Evolutionary conservation across 2,888 invertebrate genomes (phyloP), one percentile per base, ranked within the genome.

Genomic region (Shargacucullia verbasci): DNA sequence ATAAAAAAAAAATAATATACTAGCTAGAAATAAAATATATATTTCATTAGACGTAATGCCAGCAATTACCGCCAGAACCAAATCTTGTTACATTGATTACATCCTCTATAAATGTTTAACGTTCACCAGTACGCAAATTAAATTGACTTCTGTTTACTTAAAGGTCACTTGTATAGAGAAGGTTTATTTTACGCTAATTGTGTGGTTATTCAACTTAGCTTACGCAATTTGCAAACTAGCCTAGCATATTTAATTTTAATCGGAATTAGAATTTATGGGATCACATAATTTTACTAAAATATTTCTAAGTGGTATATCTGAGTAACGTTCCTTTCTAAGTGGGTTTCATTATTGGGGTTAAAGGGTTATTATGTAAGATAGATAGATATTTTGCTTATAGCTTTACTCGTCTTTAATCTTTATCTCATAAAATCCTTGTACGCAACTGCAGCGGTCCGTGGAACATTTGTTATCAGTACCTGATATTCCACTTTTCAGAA

Each of bases 151-250:
- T 55, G 43, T 48, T 39, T 41, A 52, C 29, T 11, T 49, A 70
- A 63, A 73, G 66, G 64, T 69, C 50, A 64, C 54, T 64, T 48
- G 72, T 50, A 27, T 34, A 11, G 29, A 31, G 38, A 43, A 46
- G 34, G 25, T 45, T 7, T 41, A 48, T 34, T 49, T 63, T 20
- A n/a, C 34, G 33, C 33, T 38, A 66, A 67, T 45, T 46, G 66
- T 56, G 15, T 38, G 9, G 47, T 33, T 40, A 29, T 45, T 38
- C n/a, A 39, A 39, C 12, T 40, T 27, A 41, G 25, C 15, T 15
- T 47, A 58, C 15, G 27, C 40, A 10, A 34, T 43, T 55, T 52
- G 34, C 4, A 37, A 70, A 45, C 44, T 41, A 38, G 49, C 37
- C 14, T 48, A 43, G 45, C n/a, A 25, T 43, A 45, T 14, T 12